Evolutionary conservation across 1,140 invertebrate genomes (phyloP), one percentile per base, ranked within the genome.

Genomic region (Apis florea): DNA sequence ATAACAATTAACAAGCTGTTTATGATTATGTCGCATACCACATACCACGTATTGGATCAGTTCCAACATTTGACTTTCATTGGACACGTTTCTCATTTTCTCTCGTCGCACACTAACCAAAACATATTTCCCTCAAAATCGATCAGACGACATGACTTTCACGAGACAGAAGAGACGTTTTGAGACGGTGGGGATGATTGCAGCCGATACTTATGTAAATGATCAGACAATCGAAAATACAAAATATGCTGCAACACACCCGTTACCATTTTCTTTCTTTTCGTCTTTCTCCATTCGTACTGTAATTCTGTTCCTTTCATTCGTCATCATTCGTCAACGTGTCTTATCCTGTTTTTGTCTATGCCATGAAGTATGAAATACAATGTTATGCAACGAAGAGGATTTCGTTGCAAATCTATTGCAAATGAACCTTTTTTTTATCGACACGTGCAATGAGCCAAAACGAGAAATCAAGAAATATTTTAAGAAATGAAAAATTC

Each of bases 31-130:
- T 9, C 79, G 69, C 53, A 53, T 53, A 12, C 67, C 51, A 54
- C 59, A 53, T 64, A 40, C 49, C 15, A 70, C n/a, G 47, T 68
- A 40, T 80, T 88, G 86, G 86, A 85, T 71, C 47, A 12, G 49
- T 83, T 88, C 86, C 86, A 88, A 88, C 26, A 15, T 58, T 73
- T 66, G 69, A 88, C 86, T 88, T 88, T 88, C 86, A 82, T 88
- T 78, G 83, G 75, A 51, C 83, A 64, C 58, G 71, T 68, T 63
- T 9, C 69, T 64, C 53, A 85, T 88, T 88, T 88, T 76, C 83
- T 84, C 73, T 64, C 51, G n/a, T 81, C n/a, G 51, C 78, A 47
- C 66, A 51, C 31, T 84, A 79, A 76, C 74, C 71, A 24, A 67
- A 58, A 71, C 79, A 86, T 87, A 80, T 83, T 88, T 85, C 72